phyloP scores from a whole-genome alignment of 1,140 invertebrate genomes.

The Belonocnema kinseyi region DNA sequence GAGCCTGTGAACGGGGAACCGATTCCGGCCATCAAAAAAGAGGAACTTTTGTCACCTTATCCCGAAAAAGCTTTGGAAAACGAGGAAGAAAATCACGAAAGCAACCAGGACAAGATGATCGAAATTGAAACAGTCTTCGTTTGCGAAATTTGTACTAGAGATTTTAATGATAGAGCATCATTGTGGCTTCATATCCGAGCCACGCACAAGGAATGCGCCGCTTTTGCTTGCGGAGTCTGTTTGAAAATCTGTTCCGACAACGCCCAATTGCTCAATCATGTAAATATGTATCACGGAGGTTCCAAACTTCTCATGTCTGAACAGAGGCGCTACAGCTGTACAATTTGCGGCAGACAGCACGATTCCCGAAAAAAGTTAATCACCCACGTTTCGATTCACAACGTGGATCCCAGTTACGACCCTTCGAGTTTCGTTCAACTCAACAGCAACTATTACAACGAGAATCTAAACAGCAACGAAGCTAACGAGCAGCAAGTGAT shows the following conservation, averaged over 20 bases:
- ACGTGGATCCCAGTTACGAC: constrained; percentile 74
- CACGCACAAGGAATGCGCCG: constrained; percentile 76
- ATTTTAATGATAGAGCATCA: constrained; percentile 76
- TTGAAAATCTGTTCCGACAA: constrained; percentile 76
- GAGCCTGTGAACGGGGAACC: constrained; percentile 39
- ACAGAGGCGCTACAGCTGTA: constrained; percentile 73
- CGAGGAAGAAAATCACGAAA: constrained; percentile 60
- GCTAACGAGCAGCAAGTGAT: constrained; percentile 62
- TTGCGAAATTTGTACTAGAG: constrained; percentile 75
- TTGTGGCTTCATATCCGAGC: constrained; percentile 78
- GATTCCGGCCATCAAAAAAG: constrained; percentile 48
- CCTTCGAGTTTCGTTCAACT: constrained; percentile 76
- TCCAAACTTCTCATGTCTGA: constrained; percentile 69
- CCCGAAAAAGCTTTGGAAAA: constrained; percentile 34
- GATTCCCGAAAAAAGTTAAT: constrained; percentile 78
- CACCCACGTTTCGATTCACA: constrained; percentile 78
- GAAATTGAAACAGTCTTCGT: constrained; percentile 74
- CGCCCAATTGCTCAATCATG: constrained; percentile 74
- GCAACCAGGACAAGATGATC: constrained; percentile 63
- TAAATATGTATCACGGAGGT: constrained; percentile 73
- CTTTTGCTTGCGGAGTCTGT: constrained; percentile 79
- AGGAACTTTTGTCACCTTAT: constrained; percentile 42
- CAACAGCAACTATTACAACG: constrained; percentile 72
- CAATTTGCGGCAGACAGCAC: constrained; percentile 79
- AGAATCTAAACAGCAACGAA: constrained; percentile 64